Conservation (phyloP, 1,140 invertebrate genomes). For the Drosophila persimilis region DNA sequence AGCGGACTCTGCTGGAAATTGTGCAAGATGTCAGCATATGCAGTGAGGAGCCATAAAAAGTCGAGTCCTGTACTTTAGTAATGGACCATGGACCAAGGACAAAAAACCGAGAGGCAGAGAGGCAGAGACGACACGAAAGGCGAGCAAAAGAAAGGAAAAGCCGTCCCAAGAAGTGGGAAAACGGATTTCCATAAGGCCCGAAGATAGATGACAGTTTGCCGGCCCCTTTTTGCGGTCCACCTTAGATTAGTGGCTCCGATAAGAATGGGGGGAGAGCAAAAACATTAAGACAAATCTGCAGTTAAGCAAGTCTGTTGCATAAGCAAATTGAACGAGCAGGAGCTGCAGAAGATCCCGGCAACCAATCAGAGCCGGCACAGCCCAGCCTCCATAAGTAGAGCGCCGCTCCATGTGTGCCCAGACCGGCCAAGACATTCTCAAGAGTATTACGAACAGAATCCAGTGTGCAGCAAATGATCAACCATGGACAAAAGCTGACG, state of each 20-base stretch:
- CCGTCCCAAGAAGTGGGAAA: constrained; percentile 23
- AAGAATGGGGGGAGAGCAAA: constrained; percentile 2
- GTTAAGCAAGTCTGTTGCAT: constrained; percentile 26
- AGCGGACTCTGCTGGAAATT: background rate
- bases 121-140: constrained; percentile 2
- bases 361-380: constrained; percentile 10
- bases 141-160: constrained; percentile 28
- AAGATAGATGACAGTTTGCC: constrained; percentile 60
- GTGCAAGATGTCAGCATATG: constrained; percentile 52
- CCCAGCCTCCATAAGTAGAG: background rate
- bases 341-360: background rate
- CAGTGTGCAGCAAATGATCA: constrained; percentile 52
- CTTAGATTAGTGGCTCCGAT: constrained; percentile 56
- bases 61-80: constrained; percentile 21
- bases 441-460: constrained; percentile 44
- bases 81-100: constrained; percentile 1
- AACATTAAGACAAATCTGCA: constrained; percentile 40
- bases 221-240: constrained; percentile 26
- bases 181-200: constrained; percentile 63
- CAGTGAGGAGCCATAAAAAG: constrained; percentile 46
- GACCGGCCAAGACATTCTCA: constrained; percentile 37
- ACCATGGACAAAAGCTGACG: constrained; percentile 51
- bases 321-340: constrained; percentile 25
- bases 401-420: too few relatives aligned
- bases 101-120: constrained; percentile 7